Evolutionary conservation across 2,113 vertebrate genomes (phyloP).

Genomic region (Antechinus stuartii): DNA sequence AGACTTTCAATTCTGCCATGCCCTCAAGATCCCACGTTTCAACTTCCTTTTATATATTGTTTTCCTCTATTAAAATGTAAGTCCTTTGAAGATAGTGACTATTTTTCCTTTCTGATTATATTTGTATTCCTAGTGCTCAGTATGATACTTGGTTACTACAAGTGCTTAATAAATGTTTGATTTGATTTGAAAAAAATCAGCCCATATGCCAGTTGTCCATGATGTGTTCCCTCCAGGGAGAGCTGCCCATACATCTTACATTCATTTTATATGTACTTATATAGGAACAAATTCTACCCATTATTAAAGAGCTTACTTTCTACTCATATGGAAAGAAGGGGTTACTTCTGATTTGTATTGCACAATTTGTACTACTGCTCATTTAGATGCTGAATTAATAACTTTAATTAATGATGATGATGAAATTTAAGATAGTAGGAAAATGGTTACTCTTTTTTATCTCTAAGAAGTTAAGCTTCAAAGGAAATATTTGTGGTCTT

Average conservation of each 20-base stretch:
- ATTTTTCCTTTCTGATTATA: neutral
- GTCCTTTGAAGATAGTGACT: neutral
- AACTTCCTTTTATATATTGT: neutral
- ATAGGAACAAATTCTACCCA: neutral
- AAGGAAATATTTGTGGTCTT: constrained; percentile 17
- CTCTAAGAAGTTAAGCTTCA: neutral
- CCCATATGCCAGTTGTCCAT: neutral
- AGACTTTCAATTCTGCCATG: neutral
- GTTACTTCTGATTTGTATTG: neutral
- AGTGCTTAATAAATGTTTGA: neutral
- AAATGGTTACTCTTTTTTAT: neutral
- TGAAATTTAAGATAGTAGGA: neutral
- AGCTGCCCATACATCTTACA: neutral
- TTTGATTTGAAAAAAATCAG: neutral
- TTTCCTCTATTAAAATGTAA: neutral
- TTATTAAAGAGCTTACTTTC: neutral
- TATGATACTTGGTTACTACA: neutral
- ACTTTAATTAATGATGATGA: constrained; percentile 8
- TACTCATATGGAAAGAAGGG: neutral
- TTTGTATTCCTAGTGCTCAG: neutral
- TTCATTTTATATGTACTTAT: neutral
- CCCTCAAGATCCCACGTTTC: neutral
- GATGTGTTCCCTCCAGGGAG: neutral
- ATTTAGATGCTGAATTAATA: neutral
- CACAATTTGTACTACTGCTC: neutral